Base-by-base conservation (phyloP, 2,113 vertebrate species). In the Vicugna pacos region DNA sequence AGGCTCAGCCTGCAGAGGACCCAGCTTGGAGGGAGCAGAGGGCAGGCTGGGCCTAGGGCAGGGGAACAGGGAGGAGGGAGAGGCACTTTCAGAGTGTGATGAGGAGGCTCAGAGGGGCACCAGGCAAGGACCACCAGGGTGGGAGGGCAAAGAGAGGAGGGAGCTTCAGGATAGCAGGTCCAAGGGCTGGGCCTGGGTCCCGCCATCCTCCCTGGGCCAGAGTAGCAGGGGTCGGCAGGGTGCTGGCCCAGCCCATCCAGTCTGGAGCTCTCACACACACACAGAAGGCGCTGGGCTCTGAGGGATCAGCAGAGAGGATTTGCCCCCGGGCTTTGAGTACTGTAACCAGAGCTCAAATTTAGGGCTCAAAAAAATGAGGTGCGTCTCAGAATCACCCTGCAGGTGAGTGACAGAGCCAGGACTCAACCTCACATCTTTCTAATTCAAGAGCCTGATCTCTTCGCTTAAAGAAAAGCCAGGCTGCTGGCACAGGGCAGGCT, bases 391-490 rank as follows among this genome's bases (percentile, higher is more conserved):
- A 60, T 70, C 93, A 64, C 72, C 35, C 69, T n/a, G 77, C 69
- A 73, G 42, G 28, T 3, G 9, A 73, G 54, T 11, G 17, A 52
- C 20, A 89, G 52, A 81, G 50, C 17, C 13, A 38, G 72, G 54
- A 32, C 60, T 90, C 64, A 30, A 12, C 38, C 54, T 79, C 64
- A 90, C 3, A 20, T 62, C 72, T 82, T 79, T 87, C 46, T 77
- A 90, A 94, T 70, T 70, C 15, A 54, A 77, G 90, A 87, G 75
- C 12, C 79, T 35, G 62, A 62, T 16, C 8, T 56, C 95, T 80
- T n/a, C 38, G 38, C 38, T 42, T 42, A 75, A 56, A 75, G 42
- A 95, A 67, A 62, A 58, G 26, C 2, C 2, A 91, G 48, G 67
- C 35, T 26, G 8, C 13, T 46, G 84, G 76, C 65, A 56, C 50